Evolutionary conservation across 2,888 invertebrate genomes (phyloP).

Genomic region (Plebejus anna): DNA sequence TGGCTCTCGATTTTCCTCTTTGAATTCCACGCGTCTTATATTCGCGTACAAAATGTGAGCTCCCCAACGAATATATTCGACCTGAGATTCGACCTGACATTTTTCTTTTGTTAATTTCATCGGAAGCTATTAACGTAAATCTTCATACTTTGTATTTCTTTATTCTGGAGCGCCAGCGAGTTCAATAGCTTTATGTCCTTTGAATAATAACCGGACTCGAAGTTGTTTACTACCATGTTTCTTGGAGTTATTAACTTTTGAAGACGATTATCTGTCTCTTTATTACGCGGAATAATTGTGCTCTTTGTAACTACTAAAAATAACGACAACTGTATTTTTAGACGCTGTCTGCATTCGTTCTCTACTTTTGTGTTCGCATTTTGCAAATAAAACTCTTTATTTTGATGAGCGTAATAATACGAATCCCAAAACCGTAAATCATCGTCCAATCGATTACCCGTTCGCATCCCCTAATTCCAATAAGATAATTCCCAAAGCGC

Average conservation of each 20-base stretch:
- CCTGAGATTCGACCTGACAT: background rate
- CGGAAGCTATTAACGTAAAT: constrained; percentile 10
- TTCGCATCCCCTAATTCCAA: constrained; percentile 25
- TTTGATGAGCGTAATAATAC: background rate
- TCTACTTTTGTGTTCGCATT: background rate
- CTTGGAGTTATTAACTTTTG: constrained; percentile 5
- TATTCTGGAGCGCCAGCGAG: constrained; percentile 12
- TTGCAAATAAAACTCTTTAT: background rate
- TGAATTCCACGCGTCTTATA: constrained; percentile 1
- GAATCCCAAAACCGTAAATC: background rate
- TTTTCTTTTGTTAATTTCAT: background rate
- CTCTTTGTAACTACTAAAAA: background rate
- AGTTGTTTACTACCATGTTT: constrained; percentile 4
- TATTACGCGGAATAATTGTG: constrained; percentile 3
- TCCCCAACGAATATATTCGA: background rate
- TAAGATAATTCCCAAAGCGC: constrained; percentile 25
- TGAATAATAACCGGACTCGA: constrained; percentile 12
- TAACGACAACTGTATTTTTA: background rate
- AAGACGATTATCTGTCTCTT: constrained; percentile 1
- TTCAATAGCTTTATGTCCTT: background rate
- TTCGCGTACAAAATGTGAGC: constrained; percentile 2
- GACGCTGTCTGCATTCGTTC: background rate
- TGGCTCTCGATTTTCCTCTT: constrained; percentile 2
- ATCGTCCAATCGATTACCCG: background rate
- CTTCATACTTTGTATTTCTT: background rate